phyloP scores from a whole-genome alignment of 2,113 vertebrate species.

The Athene noctua region DNA sequence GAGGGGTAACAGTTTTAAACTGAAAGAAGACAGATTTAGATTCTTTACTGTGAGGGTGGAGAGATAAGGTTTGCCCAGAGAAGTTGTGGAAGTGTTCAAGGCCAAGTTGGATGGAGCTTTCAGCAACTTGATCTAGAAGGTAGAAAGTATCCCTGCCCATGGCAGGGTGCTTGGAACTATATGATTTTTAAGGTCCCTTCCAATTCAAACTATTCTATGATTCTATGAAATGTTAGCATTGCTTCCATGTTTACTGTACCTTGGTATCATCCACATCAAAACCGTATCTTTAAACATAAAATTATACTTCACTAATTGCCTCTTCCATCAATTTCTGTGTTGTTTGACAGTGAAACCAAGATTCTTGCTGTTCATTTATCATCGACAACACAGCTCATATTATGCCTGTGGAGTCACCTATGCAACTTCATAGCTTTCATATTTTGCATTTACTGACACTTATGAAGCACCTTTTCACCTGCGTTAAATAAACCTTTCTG shows the following conservation, averaged over 20 bases:
- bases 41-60: too few relatives aligned
- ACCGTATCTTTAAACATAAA: background rate
- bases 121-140: too few relatives aligned
- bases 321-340: background rate
- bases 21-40: too few relatives aligned
- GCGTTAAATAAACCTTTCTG: background rate
- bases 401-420: accelerated
- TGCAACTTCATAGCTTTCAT: background rate
- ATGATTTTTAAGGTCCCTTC: too few relatives aligned
- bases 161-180: too few relatives aligned
- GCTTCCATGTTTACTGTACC: background rate
- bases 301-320: background rate
- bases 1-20: too few relatives aligned
- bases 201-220: too few relatives aligned
- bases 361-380: background rate
- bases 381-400: background rate
- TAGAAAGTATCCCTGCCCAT: too few relatives aligned
- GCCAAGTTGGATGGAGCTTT: too few relatives aligned
- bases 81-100: too few relatives aligned
- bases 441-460: background rate
- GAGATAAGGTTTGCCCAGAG: too few relatives aligned
- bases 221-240: background rate
- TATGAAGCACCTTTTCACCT: background rate
- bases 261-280: background rate
- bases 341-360: background rate